Evolutionary conservation across 2,888 invertebrate genomes (phyloP), one percentile per base, ranked within the genome.

Genomic region (Thysanoteuthis rhombus): DNA sequence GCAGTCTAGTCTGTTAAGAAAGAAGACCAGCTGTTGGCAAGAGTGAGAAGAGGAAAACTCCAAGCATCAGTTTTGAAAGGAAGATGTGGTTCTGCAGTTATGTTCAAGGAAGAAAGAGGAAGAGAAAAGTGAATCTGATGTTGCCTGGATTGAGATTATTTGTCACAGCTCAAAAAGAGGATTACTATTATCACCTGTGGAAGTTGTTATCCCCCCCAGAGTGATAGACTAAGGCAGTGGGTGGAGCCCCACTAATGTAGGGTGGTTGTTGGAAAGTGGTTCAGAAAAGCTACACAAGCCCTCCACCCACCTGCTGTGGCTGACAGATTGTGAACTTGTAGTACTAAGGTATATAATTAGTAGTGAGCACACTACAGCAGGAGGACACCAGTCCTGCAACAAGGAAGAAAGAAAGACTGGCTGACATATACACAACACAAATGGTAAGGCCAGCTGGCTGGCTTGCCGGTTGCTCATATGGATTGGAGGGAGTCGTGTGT

Each of bases 311-410:
- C 75, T 75, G 75, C 75, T 75, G 75, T 75, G 12, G 36, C 58
- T 58, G 58, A 32, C 58, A 58, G 58, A 75, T 75, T 75, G 75
- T n/a, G 75, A 75, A 75, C 75, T n/a, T 75, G 75, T 75, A 75
- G 75, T 75, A 75, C 75, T n/a, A 75, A 75, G n/a, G 75, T 75
- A n/a, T 75, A 75, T 75, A 75, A 75, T 75, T 75, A 75, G 75
- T n/a, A n/a, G 75, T n/a, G n/a, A 75, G 75, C 75, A 75, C n/a
- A 75, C 75, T 36, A 36, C n/a, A 75, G n/a, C 75, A n/a, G 75
- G 75, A 75, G n/a, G 75, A 75, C n/a, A n/a, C 75, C 4, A 75
- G 75, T n/a, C 75, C 12, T n/a, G 75, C 75, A 75, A 75, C 3
- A n/a, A 36, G 16, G 75, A 75, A 75, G 58, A 58, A 32, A 58